Evolutionary conservation across 2,797 vertebrate species (phyloP).

Genomic region (Manis javanica): DNA sequence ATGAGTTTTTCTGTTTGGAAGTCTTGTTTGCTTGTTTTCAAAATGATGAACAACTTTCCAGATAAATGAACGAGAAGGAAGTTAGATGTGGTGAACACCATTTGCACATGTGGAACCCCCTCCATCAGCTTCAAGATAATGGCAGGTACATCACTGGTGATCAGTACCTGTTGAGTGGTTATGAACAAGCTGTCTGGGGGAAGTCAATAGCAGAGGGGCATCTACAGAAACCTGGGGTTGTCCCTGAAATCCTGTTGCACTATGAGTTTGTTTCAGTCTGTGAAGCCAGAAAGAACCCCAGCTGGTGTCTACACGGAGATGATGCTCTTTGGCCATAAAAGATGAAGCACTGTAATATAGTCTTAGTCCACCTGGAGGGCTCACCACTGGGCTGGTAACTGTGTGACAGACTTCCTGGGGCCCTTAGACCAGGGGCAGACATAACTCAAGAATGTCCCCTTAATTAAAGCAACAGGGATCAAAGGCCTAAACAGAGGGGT

Average conservation of each 20-base stretch:
- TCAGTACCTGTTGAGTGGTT: not conserved
- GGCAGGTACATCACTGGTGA: not conserved
- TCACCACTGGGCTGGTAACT: not conserved
- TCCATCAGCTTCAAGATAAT: not conserved
- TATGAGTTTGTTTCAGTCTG: not conserved
- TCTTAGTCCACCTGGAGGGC: not conserved
- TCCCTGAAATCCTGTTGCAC: not conserved
- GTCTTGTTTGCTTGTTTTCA: not conserved
- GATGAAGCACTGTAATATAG: not conserved
- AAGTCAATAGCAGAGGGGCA: no score
- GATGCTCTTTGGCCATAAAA: not conserved
- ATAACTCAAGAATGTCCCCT: constrained; percentile 17
- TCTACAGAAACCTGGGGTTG: not conserved
- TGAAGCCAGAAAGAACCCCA: not conserved
- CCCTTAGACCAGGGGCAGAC: not conserved
- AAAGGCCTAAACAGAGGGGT: constrained; percentile 11
- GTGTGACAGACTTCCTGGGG: constrained; percentile 25
- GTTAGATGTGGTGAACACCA: not conserved
- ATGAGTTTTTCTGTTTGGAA: not conserved
- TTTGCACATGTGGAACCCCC: not conserved
- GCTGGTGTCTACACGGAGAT: not conserved
- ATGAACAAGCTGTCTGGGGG: not conserved
- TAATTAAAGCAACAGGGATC: constrained; percentile 56
- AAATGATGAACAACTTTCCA: not conserved
- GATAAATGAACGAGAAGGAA: not conserved